Evolutionary conservation across 2,113 vertebrate species (phyloP).

Genomic region (Crotalus tigris): DNA sequence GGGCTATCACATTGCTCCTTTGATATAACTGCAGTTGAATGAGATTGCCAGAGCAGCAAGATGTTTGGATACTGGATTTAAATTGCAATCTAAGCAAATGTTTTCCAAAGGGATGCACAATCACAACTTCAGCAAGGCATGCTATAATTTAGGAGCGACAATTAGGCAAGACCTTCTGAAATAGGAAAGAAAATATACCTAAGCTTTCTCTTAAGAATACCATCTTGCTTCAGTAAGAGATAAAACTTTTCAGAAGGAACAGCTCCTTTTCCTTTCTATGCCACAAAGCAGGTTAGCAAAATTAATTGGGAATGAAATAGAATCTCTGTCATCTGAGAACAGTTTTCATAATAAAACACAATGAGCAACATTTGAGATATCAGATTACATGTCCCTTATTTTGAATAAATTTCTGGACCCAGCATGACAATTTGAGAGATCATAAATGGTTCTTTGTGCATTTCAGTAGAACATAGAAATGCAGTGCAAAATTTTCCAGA

Average conservation of each 20-base stretch:
- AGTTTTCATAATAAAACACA: background rate
- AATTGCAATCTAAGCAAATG: slow-evolving; percentile 21
- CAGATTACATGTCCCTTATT: slow-evolving; percentile 15
- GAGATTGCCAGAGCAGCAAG: background rate
- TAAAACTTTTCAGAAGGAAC: slow-evolving; percentile 53
- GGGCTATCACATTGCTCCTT: slow-evolving; percentile 33
- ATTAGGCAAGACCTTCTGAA: slow-evolving; percentile 17
- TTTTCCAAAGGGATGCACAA: slow-evolving; percentile 19
- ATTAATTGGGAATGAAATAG: slow-evolving; percentile 40
- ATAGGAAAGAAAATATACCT: slow-evolving; percentile 19
- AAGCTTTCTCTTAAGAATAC: slow-evolving; percentile 39
- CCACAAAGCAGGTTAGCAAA: slow-evolving; percentile 22
- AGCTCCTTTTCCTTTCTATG: slow-evolving; percentile 24
- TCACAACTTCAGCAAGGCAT: slow-evolving; percentile 30
- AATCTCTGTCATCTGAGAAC: background rate
- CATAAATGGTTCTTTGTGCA: background rate
- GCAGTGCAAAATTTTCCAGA: background rate
- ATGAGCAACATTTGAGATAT: background rate
- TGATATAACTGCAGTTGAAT: slow-evolving; percentile 39
- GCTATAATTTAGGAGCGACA: slow-evolving; percentile 33
- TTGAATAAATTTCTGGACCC: slow-evolving; percentile 21
- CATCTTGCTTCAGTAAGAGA: slow-evolving; percentile 50
- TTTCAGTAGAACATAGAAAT: background rate
- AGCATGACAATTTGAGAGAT: background rate
- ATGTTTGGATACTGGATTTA: slow-evolving; percentile 48